Evolutionary conservation across 2,888 invertebrate genomes (phyloP).

Genomic region (Drosophila buzzatii): DNA sequence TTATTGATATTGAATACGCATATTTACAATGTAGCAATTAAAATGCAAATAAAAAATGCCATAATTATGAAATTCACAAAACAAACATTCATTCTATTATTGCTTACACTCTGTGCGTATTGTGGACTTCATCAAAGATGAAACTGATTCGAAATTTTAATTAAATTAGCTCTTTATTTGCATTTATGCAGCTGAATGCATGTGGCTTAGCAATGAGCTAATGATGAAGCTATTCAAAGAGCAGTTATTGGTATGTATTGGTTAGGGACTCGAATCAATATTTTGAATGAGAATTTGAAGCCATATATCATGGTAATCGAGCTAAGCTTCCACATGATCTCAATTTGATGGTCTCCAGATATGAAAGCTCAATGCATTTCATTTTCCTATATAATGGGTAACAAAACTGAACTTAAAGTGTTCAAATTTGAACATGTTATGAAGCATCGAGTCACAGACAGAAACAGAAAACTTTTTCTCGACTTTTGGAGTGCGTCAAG

Average conservation of each 20-base stretch:
- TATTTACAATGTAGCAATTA: conserved; percentile 79
- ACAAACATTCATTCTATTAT: conserved; percentile 16
- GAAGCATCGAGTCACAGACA: too few relatives aligned
- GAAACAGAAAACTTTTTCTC: too few relatives aligned
- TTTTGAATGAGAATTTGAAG: background rate
- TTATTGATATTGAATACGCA: conserved; percentile 75
- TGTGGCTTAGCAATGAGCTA: background rate
- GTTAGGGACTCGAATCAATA: too few relatives aligned
- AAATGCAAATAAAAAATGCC: conserved; percentile 75
- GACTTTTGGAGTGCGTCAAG: too few relatives aligned
- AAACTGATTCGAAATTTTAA: conserved; percentile 11
- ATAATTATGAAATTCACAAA: conserved; percentile 79
- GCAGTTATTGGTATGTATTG: background rate
- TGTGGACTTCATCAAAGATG: conserved; percentile 6
- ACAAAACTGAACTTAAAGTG: too few relatives aligned
- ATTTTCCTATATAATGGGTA: too few relatives aligned
- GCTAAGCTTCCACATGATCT: too few relatives aligned
- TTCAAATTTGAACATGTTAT: too few relatives aligned
- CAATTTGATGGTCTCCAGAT: too few relatives aligned
- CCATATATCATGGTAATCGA: background rate
- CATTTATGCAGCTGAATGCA: background rate
- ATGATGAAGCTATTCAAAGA: background rate
- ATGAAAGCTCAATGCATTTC: too few relatives aligned
- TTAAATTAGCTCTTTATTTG: conserved; percentile 6
- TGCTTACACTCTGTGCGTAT: too few relatives aligned